Percentiles rank a stretch among this genome's conserved stretches.
Conservation (phyloP, 2,888 invertebrate genomes). For the Apotomis betuletana region DNA sequence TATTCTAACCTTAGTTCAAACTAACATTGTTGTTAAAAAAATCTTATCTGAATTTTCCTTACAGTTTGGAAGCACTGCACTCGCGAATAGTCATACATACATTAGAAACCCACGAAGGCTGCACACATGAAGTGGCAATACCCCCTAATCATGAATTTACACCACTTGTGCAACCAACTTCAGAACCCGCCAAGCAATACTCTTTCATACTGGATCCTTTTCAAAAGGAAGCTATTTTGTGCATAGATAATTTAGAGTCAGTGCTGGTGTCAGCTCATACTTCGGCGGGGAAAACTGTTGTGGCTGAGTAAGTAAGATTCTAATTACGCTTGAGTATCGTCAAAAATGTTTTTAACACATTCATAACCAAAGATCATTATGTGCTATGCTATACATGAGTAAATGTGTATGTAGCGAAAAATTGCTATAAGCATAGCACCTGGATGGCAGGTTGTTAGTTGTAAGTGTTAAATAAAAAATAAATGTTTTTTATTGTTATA, state of each 20-base stretch:
- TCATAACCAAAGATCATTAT: no score
- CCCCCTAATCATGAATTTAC: constrained; percentile 93
- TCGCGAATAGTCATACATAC: constrained; percentile 94
- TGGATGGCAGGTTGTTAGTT: no score
- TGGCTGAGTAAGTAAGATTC: constrained; percentile 92
- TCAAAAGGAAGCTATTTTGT: constrained; percentile 97
- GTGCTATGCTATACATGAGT: no score
- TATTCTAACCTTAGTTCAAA: not conserved
- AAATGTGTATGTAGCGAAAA: no score
- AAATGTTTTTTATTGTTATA: no score
- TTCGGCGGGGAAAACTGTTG: constrained; percentile 99
- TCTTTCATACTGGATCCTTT: constrained; percentile 98
- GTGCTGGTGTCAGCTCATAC: constrained; percentile 99
- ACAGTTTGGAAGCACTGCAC: constrained; percentile 88
- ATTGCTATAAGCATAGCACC: no score
- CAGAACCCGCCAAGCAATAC: constrained; percentile 95
- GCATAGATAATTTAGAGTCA: constrained; percentile 98
- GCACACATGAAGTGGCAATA: constrained; percentile 97
- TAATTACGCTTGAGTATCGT: not conserved
- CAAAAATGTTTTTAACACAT: no score
- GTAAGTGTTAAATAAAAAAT: no score
- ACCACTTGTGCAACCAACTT: constrained; percentile 80
- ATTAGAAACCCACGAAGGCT: constrained; percentile 95
- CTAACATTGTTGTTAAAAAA: not conserved
- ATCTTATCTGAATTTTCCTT: constrained; percentile 46